Conservation (phyloP, 2,797 vertebrate species). For the Chelidonichthys spinosus region DNA sequence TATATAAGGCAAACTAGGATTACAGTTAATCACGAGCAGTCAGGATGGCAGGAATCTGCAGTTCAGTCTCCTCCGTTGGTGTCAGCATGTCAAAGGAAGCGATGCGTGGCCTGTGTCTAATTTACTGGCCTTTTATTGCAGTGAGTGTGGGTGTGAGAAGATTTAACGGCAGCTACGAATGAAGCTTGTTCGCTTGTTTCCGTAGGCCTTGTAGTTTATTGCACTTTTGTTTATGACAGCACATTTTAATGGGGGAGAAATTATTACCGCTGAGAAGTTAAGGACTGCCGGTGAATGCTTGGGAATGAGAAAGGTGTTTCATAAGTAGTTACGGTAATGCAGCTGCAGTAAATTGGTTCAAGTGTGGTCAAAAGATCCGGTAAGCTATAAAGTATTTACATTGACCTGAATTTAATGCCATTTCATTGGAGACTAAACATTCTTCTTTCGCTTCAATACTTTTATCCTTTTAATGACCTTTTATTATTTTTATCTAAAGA, state of each 20-base stretch:
- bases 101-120: slow-evolving; percentile 35
- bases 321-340: slow-evolving; percentile 38
- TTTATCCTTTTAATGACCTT: neutral
- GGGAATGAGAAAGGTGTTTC: slow-evolving; percentile 55
- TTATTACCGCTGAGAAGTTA: slow-evolving; percentile 21
- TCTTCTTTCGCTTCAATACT: neutral
- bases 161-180: slow-evolving; percentile 54
- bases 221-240: slow-evolving; percentile 53
- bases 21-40: neutral
- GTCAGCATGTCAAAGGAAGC: slow-evolving; percentile 39
- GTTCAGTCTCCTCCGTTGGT: slow-evolving; percentile 27
- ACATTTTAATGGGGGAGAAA: slow-evolving; percentile 56
- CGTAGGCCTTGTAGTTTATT: slow-evolving; percentile 49
- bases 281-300: slow-evolving; percentile 33
- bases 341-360: slow-evolving; percentile 30
- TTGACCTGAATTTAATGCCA: neutral
- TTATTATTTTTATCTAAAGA: too few species aligned
- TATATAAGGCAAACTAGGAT: neutral
- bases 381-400: neutral
- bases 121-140: slow-evolving; percentile 52
- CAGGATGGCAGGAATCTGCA: neutral
- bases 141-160: slow-evolving; percentile 52
- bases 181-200: slow-evolving; percentile 36
- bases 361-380: slow-evolving; percentile 14
- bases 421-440: neutral